Evolutionary conservation across 2,888 invertebrate genomes (phyloP), one percentile per base, ranked within the genome.

Genomic region (Siphlonurus alternatus): DNA sequence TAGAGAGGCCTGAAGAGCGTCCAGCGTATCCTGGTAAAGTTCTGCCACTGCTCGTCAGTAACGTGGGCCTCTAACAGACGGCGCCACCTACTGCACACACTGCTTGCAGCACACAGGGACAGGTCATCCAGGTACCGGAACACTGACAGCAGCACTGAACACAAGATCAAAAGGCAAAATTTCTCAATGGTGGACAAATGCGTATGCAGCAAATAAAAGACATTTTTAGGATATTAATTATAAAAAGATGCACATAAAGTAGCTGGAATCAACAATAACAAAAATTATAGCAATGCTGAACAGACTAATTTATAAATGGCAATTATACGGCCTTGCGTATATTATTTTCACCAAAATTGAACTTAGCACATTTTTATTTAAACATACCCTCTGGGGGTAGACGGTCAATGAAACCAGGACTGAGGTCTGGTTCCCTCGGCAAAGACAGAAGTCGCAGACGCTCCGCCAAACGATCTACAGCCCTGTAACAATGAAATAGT

Each of bases 91-190:
- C 82, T 80, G 73, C 93, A 93, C 25, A 93, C 94, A 73, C 88
- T 87, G 53, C 89, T 88, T 65, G 89, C 89, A 71, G 88, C 89
- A 85, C 93, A 89, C 70, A 95, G 79, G 0, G 94, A 93, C 72
- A 95, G 83, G 76, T 95, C 94, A 74, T 96, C 95, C 72, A 95
- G 78, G 76, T 91, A 89, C 62, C 87, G 86, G 76, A 96, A 94
- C 67, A 95, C 90, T 67, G 87, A 85, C 62, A 94, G 81, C 72
- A 94, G 78, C 69, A 96, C 91, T 85, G 79, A 70, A 69, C 78
- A 72, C 59, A 38, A 38, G 38, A n/a, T n/a, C n/a, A n/a, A n/a
- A n/a, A n/a, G n/a, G n/a, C n/a, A n/a, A n/a, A n/a, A n/a, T n/a
- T n/a, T n/a, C n/a, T n/a, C n/a, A n/a, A n/a, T n/a, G n/a, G n/a